Percentiles rank a stretch among this genome's conserved stretches.
Evolutionary conservation across 2,888 invertebrate genomes (phyloP).

Genomic region (Margaritifera margaritifera): DNA sequence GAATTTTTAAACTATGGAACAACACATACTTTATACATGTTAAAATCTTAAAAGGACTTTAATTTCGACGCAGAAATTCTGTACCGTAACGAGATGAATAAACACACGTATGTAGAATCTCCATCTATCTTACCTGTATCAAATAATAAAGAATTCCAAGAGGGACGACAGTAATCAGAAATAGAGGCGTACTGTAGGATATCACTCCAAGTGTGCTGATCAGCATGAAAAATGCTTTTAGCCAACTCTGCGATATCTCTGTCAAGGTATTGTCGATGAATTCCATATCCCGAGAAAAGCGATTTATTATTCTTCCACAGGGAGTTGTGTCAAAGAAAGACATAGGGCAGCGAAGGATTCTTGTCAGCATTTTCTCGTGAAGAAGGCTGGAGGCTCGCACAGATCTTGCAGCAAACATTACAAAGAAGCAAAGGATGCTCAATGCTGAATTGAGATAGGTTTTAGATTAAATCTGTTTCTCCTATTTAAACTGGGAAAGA

Average conservation of each 20-base stretch:
- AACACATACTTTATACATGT: too few species aligned
- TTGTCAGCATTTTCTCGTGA: conserved; percentile 52
- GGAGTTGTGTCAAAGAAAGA: conserved; percentile 73
- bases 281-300: conserved; percentile 55
- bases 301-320: conserved; percentile 71
- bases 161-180: conserved; percentile 61
- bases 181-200: conserved; percentile 65
- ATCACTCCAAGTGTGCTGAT: conserved; percentile 69
- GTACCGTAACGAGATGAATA: not conserved
- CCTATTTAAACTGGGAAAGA: not conserved
- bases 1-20: too few species aligned
- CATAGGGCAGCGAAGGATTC: conserved; percentile 63
- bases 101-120: not conserved
- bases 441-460: conserved; percentile 39
- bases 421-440: conserved; percentile 51
- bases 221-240: conserved; percentile 51
- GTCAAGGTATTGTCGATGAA: conserved; percentile 52
- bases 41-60: too few species aligned
- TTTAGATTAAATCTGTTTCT: not conserved
- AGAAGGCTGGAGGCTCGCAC: conserved; percentile 58
- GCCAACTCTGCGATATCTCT: conserved; percentile 33
- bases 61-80: too few species aligned
- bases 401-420: conserved; percentile 52
- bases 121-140: conserved; percentile 61
- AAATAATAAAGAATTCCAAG: conserved; percentile 66